These are phyloP conservation scores for Periophthalmus magnuspinnatus DNA, from an alignment of 2,797 vertebrate species.

Conservation along the genomic window DNA sequence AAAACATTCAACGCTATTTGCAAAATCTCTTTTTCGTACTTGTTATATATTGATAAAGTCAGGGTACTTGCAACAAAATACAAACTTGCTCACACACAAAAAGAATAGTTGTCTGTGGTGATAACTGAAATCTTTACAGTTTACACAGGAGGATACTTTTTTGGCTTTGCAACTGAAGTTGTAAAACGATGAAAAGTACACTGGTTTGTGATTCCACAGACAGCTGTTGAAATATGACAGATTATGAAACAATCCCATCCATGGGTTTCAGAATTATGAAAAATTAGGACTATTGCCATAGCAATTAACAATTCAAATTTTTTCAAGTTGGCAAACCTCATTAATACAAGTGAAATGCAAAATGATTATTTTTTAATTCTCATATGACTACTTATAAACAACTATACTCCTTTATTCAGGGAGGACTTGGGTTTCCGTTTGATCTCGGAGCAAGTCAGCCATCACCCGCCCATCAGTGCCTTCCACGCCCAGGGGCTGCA, in stretches of 20 bases:
- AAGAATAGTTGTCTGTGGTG: no score
- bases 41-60: not conserved
- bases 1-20: not conserved
- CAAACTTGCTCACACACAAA: not conserved
- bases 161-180: not conserved
- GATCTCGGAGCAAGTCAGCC: slow-evolving; percentile 97
- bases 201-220: not conserved
- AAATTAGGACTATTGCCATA: no score
- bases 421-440: slow-evolving; percentile 96
- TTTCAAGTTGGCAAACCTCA: no score
- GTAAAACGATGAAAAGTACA: not conserved
- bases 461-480: slow-evolving; percentile 96
- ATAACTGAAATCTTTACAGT: no score
- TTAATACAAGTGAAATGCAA: no score
- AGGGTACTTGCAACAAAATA: not conserved
- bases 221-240: not conserved
- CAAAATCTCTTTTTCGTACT: not conserved
- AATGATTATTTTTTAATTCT: no score
- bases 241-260: not conserved
- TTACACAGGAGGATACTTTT: no score
- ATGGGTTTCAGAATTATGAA: no score
- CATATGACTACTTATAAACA: no score
- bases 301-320: no score
- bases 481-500: slow-evolving; percentile 94
- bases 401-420: slow-evolving; percentile 61